Base-by-base conservation (phyloP, 1,140 invertebrate genomes). In the Druon quercuslanigerum region DNA sequence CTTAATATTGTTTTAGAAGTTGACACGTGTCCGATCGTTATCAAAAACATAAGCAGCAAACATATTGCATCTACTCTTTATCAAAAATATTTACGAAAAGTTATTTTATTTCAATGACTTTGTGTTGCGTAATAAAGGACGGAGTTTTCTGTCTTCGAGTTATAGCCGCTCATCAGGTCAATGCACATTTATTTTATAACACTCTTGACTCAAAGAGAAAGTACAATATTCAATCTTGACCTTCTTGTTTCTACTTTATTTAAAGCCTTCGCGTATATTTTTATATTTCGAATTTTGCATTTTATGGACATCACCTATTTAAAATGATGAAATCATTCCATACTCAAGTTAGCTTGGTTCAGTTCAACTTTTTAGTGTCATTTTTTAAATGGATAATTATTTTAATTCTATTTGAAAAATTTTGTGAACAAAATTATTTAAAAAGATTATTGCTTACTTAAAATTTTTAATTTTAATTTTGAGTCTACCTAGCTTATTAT, bases 21-120 rank as follows among this genome's bases (percentile, higher is more conserved):
- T 66, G 60, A 66, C 60, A 66, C 60, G 60, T 66, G 60, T 20
- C 1, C n/a, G 8, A 46, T 40, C 25, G 40, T 66, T 66, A 66
- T 66, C 60, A 40, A 16, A 66, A 40, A 13, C 16, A 66, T n/a
- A 66, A 66, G 33, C 16, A 66, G 46, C 40, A 66, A 66, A 66
- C 33, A 66, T 33, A 56, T 56, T 56, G 20, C 17, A 56, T 66
- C 25, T 66, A n/a, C 25, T 66, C 25, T 46, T 46, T 66, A 66
- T 66, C 60, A 66, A 33, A 46, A 66, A 66, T 40, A 40, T 66
- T 66, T 40, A 66, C 25, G 33, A 13, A 16, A 9, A 46, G 14
- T 66, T 66, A n/a, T 66, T 33, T 33, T 46, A 46, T 8, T 9
- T 46, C 40, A 46, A 46, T 11, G 40, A 46, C 7, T 46, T 46